Conservation (phyloP, 2,888 invertebrate genomes). For the Smittia aterrima region DNA sequence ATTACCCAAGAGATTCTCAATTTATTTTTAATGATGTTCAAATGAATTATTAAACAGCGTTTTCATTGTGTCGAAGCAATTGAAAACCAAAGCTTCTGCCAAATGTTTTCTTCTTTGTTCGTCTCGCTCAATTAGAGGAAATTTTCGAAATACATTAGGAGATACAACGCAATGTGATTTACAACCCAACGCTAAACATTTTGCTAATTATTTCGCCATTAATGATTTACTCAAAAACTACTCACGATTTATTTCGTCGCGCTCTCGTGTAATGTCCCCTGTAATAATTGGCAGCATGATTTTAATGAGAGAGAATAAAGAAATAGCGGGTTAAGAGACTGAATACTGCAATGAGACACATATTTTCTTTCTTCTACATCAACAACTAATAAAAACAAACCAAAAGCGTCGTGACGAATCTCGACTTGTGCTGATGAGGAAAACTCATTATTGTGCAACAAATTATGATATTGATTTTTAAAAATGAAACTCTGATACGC, state of each 20-base stretch:
- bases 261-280: constrained; percentile 74
- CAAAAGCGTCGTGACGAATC: neutral
- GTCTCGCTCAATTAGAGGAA: neutral
- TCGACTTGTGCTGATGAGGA: neutral
- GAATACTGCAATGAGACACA: constrained; percentile 17
- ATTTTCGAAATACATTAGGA: neutral
- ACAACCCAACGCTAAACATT: neutral
- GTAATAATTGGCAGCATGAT: constrained; percentile 50
- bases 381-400: neutral
- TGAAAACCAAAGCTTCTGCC: no score
- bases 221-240: constrained; percentile 58
- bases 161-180: neutral
- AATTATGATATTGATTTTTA: neutral
- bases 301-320: constrained; percentile 18
- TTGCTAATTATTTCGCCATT: neutral
- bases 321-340: neutral
- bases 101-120: no score
- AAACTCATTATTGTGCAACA: neutral
- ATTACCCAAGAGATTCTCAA: no score
- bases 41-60: no score
- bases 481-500: neutral
- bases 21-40: no score
- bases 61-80: no score
- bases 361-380: neutral
- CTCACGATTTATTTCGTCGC: constrained; percentile 76